These are phyloP conservation scores for Cochlearius cochlearius DNA, from an alignment of 2,113 vertebrate species.

Conservation along the genomic window DNA sequence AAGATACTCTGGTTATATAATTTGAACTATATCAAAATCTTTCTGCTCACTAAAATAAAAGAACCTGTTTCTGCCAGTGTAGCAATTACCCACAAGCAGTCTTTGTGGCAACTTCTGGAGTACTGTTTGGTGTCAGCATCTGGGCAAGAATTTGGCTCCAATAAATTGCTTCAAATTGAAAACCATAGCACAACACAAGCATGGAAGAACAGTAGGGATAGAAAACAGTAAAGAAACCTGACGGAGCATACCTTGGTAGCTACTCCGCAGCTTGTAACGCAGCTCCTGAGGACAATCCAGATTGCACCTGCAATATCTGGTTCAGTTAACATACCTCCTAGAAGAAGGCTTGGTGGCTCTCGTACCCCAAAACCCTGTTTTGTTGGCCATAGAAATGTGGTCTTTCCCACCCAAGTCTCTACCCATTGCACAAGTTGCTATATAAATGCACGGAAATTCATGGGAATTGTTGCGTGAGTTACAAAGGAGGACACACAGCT, in stretches of 20 bases:
- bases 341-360: neutral
- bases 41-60: constrained; percentile 24
- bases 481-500: neutral
- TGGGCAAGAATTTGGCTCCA: neutral
- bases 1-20: neutral
- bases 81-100: neutral
- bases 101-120: neutral
- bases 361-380: fast-evolving
- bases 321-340: neutral
- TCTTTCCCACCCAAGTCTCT: fast-evolving
- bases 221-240: neutral
- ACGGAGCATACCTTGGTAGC: neutral
- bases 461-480: neutral
- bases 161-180: neutral
- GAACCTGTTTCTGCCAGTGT: neutral
- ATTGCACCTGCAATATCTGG: neutral
- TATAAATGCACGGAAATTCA: neutral
- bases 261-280: neutral
- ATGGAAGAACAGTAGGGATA: neutral
- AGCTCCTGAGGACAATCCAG: neutral
- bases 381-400: neutral
- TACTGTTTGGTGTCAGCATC: neutral
- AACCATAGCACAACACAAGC: neutral
- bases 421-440: neutral
- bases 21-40: neutral